Percentiles rank a stretch among this genome's conserved stretches.
These are phyloP conservation scores for Dipodomys stephensi DNA, from an alignment of 2,113 vertebrate genomes.

Conservation along the genomic window DNA sequence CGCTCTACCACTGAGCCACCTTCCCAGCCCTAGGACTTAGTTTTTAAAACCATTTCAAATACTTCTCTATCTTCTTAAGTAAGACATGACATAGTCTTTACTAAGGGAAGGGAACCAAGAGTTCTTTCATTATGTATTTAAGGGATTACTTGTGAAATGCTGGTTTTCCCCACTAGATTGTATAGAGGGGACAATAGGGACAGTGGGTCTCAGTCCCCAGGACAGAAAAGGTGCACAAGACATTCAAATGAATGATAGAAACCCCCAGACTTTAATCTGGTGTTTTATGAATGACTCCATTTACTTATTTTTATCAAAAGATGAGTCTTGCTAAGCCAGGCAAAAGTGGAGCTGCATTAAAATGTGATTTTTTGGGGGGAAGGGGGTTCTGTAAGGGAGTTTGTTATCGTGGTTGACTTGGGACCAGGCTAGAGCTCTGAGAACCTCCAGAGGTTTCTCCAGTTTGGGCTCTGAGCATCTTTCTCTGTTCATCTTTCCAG, in stretches of 20 bases:
- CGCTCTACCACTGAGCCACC: too few relatives aligned
- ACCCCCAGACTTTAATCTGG: background rate
- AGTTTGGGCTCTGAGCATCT: background rate
- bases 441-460: background rate
- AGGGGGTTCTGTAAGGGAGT: background rate
- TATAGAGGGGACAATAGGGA: background rate
- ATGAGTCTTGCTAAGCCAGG: constrained; percentile 11
- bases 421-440: background rate
- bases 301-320: background rate
- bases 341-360: background rate
- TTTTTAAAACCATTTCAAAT: constrained; percentile 38
- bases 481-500: background rate
- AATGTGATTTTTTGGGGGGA: background rate
- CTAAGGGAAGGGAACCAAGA: constrained; percentile 25
- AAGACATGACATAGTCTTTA: background rate
- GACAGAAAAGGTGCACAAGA: background rate
- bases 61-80: constrained; percentile 18
- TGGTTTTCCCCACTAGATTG: background rate
- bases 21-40: background rate
- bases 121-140: constrained; percentile 16
- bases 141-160: background rate
- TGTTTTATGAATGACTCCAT: background rate
- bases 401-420: background rate
- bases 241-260: background rate
- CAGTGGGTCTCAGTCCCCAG: background rate